These are phyloP conservation scores for Aldrovandia affinis DNA, from an alignment of 2,797 vertebrate genomes.

Conservation along the genomic window DNA sequence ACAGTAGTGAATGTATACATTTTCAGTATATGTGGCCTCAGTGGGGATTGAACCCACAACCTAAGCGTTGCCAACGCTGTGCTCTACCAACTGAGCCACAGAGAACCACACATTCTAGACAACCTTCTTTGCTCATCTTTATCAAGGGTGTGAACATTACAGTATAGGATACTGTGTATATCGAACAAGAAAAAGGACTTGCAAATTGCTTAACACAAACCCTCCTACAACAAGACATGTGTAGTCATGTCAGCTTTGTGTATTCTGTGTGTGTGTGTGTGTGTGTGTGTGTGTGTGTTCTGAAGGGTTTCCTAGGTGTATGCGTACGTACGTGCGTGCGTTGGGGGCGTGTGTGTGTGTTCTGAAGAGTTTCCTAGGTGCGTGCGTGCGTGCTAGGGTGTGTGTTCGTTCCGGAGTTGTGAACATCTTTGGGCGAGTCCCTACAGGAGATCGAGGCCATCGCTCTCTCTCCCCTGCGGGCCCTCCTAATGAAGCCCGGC, in stretches of 20 bases:
- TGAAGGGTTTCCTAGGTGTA: constrained; percentile 4
- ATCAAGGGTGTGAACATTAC: no score
- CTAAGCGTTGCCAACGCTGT: no score
- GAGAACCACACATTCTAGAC: no score
- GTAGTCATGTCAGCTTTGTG: constrained; percentile 51
- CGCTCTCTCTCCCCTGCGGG: neutral
- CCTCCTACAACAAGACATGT: constrained; percentile 57
- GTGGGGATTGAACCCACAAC: no score
- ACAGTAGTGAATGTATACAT: no score
- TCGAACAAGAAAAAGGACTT: no score
- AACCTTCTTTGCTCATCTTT: no score
- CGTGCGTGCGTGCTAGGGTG: no score
- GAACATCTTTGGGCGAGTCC: neutral
- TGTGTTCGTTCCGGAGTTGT: neutral
- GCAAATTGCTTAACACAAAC: no score
- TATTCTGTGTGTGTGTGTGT: constrained; percentile 1
- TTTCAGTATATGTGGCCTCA: no score
- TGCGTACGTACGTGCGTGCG: constrained; percentile 8
- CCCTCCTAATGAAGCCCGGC: neutral
- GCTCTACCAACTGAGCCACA: no score
- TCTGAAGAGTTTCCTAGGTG: constrained; percentile 13
- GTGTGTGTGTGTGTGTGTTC: constrained; percentile 7
- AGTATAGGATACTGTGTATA: no score
- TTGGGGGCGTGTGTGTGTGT: constrained; percentile 11
- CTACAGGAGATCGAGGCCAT: neutral